Percentiles rank a stretch among this genome's conserved stretches.
phyloP scores from a whole-genome alignment of 2,113 vertebrate genomes.

The Agapornis roseicollis region DNA sequence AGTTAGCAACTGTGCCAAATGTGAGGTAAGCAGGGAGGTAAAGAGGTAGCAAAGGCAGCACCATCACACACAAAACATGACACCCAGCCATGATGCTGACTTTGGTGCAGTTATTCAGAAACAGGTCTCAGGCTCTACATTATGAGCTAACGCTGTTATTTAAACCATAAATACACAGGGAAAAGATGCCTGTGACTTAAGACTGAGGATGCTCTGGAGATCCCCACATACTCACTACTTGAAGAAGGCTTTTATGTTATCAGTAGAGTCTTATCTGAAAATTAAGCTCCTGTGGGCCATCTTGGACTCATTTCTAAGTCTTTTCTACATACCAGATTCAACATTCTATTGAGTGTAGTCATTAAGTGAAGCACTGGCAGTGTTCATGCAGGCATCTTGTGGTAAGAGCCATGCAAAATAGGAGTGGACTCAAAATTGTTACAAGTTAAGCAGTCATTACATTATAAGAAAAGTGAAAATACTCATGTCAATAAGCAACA shows the following conservation, averaged over 20 bases:
- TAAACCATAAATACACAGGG: not conserved
- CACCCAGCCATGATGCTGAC: not conserved
- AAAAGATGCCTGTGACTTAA: not conserved
- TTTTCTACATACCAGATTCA: not conserved
- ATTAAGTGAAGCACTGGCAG: not conserved
- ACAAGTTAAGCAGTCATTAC: not conserved
- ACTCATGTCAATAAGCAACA: not conserved
- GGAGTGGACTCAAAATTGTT: not conserved
- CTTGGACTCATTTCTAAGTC: not conserved
- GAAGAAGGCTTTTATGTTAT: not conserved
- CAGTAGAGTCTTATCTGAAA: not conserved
- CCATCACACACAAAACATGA: not conserved
- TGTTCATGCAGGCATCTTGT: not conserved
- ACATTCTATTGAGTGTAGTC: not conserved
- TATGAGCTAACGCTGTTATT: not conserved
- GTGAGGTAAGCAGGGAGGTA: too few species aligned
- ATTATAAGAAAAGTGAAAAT: not conserved
- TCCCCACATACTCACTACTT: not conserved
- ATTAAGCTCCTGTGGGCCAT: not conserved
- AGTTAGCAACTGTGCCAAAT: not conserved
- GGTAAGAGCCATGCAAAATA: not conserved
- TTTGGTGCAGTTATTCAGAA: not conserved
- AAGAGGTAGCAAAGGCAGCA: not conserved
- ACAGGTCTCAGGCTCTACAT: fast-evolving
- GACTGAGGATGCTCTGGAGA: not conserved